Evolutionary conservation across 1,140 invertebrate species (phyloP).

Genomic region (Cydia strobilella): DNA sequence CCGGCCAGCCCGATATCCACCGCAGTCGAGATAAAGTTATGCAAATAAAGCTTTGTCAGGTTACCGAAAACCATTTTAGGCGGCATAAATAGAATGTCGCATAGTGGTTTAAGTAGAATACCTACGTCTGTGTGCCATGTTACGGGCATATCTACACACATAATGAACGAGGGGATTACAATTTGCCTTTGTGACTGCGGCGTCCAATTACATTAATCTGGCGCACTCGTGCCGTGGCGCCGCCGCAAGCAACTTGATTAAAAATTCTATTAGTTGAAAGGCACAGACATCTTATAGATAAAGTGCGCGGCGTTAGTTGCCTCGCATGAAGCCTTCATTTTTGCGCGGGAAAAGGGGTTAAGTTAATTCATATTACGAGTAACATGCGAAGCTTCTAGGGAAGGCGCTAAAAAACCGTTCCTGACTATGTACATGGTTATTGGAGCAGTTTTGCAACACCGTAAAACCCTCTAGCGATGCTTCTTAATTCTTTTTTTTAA

Average conservation of each 20-base stretch:
- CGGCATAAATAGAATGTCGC: slow-evolving; percentile 43
- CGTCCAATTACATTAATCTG: slow-evolving; percentile 79
- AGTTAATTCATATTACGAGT: background rate
- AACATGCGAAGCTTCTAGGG: background rate
- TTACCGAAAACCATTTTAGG: slow-evolving; percentile 50
- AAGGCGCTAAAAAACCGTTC: background rate
- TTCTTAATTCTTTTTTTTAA: no score
- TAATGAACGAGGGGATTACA: slow-evolving; percentile 77
- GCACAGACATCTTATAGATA: slow-evolving; percentile 70
- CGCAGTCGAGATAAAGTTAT: slow-evolving; percentile 57
- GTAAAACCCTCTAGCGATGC: no score
- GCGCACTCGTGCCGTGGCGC: slow-evolving; percentile 63
- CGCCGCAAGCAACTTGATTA: slow-evolving; percentile 75
- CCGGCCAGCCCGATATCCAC: slow-evolving; percentile 53
- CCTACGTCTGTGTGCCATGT: slow-evolving; percentile 61
- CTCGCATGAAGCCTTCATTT: slow-evolving; percentile 1
- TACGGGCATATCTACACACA: slow-evolving; percentile 59
- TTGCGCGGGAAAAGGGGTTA: background rate
- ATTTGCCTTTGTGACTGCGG: slow-evolving; percentile 78
- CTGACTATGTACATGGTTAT: no score
- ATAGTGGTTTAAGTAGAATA: slow-evolving; percentile 53
- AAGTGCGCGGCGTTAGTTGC: slow-evolving; percentile 57
- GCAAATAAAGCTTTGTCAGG: slow-evolving; percentile 52
- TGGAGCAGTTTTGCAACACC: no score
- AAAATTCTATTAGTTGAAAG: slow-evolving; percentile 79